Base-by-base conservation (phyloP, 1,140 invertebrate species). In the Chlorops oryzae region DNA sequence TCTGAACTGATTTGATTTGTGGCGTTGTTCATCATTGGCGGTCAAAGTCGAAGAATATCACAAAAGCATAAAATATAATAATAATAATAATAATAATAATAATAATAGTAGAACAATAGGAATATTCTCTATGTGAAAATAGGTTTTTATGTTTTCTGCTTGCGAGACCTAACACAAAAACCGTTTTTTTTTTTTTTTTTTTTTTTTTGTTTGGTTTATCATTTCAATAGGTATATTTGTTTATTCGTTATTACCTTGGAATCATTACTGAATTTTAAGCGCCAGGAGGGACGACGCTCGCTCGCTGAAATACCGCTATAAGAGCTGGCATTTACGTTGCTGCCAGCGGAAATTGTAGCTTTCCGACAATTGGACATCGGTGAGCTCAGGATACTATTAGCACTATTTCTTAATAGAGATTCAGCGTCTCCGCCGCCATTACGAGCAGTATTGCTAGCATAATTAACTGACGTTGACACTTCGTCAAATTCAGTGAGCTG, bases 241-340 rank as follows among this genome's bases (percentile, higher is more conserved):
- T 18, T 3, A 18, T 41, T 17, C 6, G 42, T 25, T 63, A 60
- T 76, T 80, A 89, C 87, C 87, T 91, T 92, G 77, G 84, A 89
- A 73, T 84, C 82, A 73, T 87, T 87, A 79, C 92, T 88, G 70
- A 92, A 84, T 70, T 86, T 84, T 57, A 92, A 79, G 71, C 89
- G 81, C 90, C 90, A 93, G 56, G 90, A 92, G 2, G 90, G 90
- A 65, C 90, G 81, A 53, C 90, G 81, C 73, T 92, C 90, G 21
- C 47, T 46, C 12, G 17, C 7, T n/a, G 52, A 47, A 45, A 44
- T 37, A 35, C 24, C 44, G 39, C 27, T 18, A 54, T n/a, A n/a
- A n/a, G n/a, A n/a, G n/a, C 56, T 4, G n/a, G n/a, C 20, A 62
- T 64, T 62, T 17, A 42, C 25, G 2, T 76, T 64, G 27, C 55